Evolutionary conservation across 2,888 invertebrate genomes (phyloP), one percentile per base, ranked within the genome.

Genomic region (Xestia rhomboidea): DNA sequence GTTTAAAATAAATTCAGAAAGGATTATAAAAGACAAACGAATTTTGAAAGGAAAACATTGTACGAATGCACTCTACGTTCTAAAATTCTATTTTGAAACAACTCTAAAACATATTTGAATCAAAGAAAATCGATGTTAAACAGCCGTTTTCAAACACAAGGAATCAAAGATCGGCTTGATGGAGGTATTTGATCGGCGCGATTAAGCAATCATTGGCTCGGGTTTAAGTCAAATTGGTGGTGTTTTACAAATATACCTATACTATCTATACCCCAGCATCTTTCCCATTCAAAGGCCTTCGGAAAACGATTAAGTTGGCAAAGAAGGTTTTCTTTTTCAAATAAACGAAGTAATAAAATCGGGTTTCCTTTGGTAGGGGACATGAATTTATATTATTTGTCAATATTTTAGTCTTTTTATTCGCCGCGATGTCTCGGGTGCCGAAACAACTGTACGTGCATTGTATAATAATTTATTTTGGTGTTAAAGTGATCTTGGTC

Each of bases 401-500:
- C 64, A 67, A 74, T 74, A 80, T 75, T 77, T 73, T 72, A 69
- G 34, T 46, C 38, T 68, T 73, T 76, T 81, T 77, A 69, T 80
- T 68, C 46, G 38, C 18, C n/a, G 13, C 44, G 21, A 73, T 46
- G 70, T 70, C 41, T 70, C 30, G 13, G 30, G 68, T 79, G 38
- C 68, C 46, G 46, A 77, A 68, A 73, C 62, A 75, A 30, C 38
- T 57, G 44, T 82, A 86, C 84, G 82, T 82, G 87, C 78, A 76
- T 79, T 44, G 87, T 74, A 77, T 86, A 70, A 72, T 71, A 78
- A 82, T 78, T 66, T 44, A 44, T 44, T 44, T 44, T 69, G 66
- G 60, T 73, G 63, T 76, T 78, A 78, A 70, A 91, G 90, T 90
- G 92, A 93, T 95, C 77, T 77, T 93, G 93, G 93, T 93, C 91